Percentiles rank a stretch among this genome's conserved stretches.
Evolutionary conservation across 2,113 vertebrate genomes (phyloP).

Genomic region (Cynoglossus semilaevis): DNA sequence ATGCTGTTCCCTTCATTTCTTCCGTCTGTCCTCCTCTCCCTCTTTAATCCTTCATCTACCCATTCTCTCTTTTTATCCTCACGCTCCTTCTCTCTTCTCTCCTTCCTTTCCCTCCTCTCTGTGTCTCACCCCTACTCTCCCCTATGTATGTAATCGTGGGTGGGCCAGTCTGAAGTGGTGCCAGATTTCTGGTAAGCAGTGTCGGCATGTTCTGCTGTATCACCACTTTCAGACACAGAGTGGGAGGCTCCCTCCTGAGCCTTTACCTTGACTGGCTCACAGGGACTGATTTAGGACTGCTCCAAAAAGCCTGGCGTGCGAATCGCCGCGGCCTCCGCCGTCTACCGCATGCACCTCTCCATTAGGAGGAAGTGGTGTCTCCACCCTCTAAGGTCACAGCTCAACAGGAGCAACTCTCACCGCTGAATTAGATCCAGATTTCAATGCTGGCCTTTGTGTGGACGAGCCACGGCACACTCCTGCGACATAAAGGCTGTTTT

Average conservation of each 20-base stretch:
- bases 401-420: constrained; percentile 49
- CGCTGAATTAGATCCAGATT: constrained; percentile 58
- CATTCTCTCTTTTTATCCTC: not conserved
- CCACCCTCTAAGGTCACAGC: constrained; percentile 60
- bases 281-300: constrained; percentile 24
- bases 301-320: constrained; percentile 38
- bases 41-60: not conserved
- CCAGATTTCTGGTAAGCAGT: constrained; percentile 67
- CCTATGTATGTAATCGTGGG: constrained; percentile 53
- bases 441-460: constrained; percentile 64
- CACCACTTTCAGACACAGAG: constrained; percentile 53
- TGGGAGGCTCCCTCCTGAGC: constrained; percentile 8
- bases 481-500: constrained; percentile 61
- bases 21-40: constrained; percentile 16
- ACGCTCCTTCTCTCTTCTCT: constrained; percentile 1
- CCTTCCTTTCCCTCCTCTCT: not conserved
- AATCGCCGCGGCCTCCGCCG: constrained; percentile 38
- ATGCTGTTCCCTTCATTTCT: constrained; percentile 12
- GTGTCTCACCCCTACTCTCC: constrained; percentile 20
- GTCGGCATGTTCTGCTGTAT: constrained; percentile 69
- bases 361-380: constrained; percentile 59
- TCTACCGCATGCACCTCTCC: constrained; percentile 38
- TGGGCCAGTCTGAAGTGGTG: constrained; percentile 64
- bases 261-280: constrained; percentile 16
- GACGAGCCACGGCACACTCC: constrained; percentile 23